Conservation (phyloP, 2,888 invertebrate species). For the Patella pellucida region DNA sequence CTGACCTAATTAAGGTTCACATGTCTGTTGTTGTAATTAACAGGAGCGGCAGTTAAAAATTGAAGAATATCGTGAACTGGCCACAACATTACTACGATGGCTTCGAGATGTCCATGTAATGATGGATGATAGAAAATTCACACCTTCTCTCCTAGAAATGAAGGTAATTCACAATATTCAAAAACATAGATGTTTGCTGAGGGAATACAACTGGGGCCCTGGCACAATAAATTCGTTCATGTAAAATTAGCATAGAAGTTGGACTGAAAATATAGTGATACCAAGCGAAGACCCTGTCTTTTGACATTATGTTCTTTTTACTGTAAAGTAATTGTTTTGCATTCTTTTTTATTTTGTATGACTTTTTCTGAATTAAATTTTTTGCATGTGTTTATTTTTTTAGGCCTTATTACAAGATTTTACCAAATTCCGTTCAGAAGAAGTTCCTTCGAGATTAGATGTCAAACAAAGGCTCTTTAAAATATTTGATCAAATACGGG, state of each 20-base stretch:
- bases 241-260: too few species aligned
- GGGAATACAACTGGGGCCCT: neutral
- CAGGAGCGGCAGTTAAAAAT: constrained; percentile 81
- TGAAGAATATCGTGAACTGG: constrained; percentile 91
- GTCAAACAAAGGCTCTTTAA: constrained; percentile 90
- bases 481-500: constrained; percentile 78
- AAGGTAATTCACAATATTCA: constrained; percentile 77
- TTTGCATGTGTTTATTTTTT: constrained; percentile 24
- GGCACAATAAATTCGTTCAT: neutral
- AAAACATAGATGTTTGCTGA: neutral
- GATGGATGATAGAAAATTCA: constrained; percentile 91
- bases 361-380: neutral
- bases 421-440: constrained; percentile 92
- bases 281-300: too few species aligned
- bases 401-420: constrained; percentile 85
- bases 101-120: constrained; percentile 89
- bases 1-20: too few species aligned
- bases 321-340: too few species aligned
- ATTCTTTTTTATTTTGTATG: too few species aligned
- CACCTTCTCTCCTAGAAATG: constrained; percentile 93
- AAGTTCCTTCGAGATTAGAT: constrained; percentile 89
- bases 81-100: constrained; percentile 90
- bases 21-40: constrained; percentile 13
- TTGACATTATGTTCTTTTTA: too few species aligned
- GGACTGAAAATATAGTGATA: too few species aligned